Evolutionary conservation across 2,113 vertebrate genomes (phyloP).

Genomic region (Progne subis): DNA sequence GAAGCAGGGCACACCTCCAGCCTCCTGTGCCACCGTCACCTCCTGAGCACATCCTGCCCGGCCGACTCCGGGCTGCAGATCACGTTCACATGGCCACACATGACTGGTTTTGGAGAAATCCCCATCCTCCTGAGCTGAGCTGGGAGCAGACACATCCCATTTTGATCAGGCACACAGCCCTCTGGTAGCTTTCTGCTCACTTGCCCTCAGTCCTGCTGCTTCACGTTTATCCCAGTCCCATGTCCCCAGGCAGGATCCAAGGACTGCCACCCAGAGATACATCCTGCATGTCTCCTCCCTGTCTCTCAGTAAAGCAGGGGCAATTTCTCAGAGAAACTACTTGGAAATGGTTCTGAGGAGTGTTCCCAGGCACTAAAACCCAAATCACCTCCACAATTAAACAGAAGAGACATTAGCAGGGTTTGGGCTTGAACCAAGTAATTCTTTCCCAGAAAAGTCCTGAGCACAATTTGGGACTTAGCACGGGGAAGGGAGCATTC

Average conservation of each 20-base stretch:
- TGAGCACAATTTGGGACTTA: neutral
- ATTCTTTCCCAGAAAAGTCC: conserved; percentile 45
- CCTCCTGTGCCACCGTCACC: neutral
- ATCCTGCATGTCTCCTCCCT: neutral
- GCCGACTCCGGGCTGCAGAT: neutral
- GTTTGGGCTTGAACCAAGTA: conserved; percentile 32
- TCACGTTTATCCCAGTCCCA: neutral
- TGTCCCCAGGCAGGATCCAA: neutral
- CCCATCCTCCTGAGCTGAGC: neutral
- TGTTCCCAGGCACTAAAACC: conserved; percentile 26
- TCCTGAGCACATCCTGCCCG: neutral
- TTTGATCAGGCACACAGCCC: neutral
- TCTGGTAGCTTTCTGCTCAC: neutral
- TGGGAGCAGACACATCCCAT: conserved; percentile 34
- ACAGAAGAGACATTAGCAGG: neutral
- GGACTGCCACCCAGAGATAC: neutral
- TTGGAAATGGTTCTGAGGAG: neutral
- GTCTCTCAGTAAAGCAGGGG: neutral
- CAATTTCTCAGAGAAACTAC: conserved; percentile 4
- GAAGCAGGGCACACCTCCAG: neutral
- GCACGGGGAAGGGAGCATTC: neutral
- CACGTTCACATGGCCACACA: neutral
- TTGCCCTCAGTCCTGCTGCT: neutral
- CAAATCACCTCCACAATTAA: conserved; percentile 20
- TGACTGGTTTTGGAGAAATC: conserved; percentile 16